Evolutionary conservation across 2,113 vertebrate species (phyloP).

Genomic region (Hymenochirus boettgeri): DNA sequence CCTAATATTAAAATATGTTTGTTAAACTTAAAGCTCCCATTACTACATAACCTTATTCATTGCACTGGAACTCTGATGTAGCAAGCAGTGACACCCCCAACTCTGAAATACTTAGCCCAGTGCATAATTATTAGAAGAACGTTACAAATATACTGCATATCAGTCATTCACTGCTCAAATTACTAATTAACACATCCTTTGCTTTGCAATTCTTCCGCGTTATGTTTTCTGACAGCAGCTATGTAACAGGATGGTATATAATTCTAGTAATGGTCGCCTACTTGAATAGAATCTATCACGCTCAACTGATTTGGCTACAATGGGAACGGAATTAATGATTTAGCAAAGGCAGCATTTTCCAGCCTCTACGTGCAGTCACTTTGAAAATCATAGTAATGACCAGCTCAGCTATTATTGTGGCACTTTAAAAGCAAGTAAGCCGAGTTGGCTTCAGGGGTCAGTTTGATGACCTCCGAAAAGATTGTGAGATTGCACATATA

Average conservation of each 20-base stretch:
- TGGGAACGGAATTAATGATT: background rate
- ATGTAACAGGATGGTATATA: background rate
- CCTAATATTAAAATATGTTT: too few species aligned
- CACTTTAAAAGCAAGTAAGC: background rate
- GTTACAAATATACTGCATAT: too few species aligned
- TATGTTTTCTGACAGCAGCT: too few species aligned
- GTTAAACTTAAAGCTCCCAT: too few species aligned
- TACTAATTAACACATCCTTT: too few species aligned
- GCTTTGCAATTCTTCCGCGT: too few species aligned
- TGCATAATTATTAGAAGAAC: too few species aligned
- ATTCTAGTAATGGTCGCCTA: background rate
- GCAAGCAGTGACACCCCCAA: too few species aligned
- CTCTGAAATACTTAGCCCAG: too few species aligned
- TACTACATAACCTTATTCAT: too few species aligned
- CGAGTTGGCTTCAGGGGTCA: background rate
- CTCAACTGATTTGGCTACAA: background rate
- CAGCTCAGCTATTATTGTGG: background rate
- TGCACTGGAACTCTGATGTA: too few species aligned
- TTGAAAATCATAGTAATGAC: background rate
- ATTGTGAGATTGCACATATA: background rate
- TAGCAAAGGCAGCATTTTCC: constrained; percentile 1
- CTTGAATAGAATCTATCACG: background rate
- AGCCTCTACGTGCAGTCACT: background rate
- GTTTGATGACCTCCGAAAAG: background rate
- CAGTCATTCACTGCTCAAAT: too few species aligned